Conservation (phyloP, 1,140 invertebrate genomes). For the Homalodisca vitripennis region DNA sequence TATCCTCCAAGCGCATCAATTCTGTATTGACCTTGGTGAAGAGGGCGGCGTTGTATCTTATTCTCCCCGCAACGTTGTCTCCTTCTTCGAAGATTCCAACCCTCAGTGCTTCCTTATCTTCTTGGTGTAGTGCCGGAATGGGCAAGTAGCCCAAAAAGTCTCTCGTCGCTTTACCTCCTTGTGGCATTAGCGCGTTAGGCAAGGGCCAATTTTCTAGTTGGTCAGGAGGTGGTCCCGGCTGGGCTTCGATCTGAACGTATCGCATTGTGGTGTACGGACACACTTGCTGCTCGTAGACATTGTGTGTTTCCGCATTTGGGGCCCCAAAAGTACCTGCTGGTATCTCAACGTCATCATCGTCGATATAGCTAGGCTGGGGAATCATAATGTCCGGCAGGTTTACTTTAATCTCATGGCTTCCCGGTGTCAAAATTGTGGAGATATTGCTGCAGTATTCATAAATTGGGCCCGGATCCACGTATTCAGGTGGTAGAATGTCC, state of each 20-base stretch:
- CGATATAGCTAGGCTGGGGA: background rate
- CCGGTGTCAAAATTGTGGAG: background rate
- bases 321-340: constrained; percentile 9
- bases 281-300: background rate
- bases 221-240: background rate
- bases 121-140: background rate
- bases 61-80: too few relatives aligned
- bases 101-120: too few relatives aligned
- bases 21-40: too few relatives aligned
- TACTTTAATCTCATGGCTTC: background rate
- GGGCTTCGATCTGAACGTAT: background rate
- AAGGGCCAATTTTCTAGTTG: background rate
- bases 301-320: constrained; percentile 1
- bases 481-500: background rate
- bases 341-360: background rate
- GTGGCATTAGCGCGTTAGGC: background rate
- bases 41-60: too few relatives aligned
- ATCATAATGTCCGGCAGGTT: background rate
- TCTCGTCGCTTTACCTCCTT: background rate
- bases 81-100: too few relatives aligned
- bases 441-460: background rate
- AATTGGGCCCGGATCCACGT: background rate
- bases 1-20: too few relatives aligned
- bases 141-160: background rate
- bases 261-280: background rate